Percentiles rank a stretch among this genome's conserved stretches.
These are phyloP conservation scores for Microplitis deprimator DNA, from an alignment of 2,888 invertebrate genomes.

Conservation along the genomic window DNA sequence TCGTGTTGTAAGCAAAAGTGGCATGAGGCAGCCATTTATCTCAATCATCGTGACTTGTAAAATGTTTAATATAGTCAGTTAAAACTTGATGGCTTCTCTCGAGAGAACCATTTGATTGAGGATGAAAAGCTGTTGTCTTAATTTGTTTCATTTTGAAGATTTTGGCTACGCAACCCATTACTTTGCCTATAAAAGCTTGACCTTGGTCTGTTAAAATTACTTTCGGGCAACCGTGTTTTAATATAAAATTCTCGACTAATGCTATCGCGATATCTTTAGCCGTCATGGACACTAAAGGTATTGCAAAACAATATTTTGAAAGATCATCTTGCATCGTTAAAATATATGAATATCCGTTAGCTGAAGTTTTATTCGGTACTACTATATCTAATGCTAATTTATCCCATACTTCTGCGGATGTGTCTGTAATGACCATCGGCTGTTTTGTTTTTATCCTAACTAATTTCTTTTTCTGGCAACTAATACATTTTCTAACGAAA, in stretches of 20 bases:
- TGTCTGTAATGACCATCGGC: conserved; percentile 49
- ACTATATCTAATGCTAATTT: conserved; percentile 49
- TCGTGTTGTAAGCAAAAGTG: conserved; percentile 26
- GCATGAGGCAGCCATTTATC: conserved; percentile 13
- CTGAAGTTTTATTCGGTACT: conserved; percentile 44
- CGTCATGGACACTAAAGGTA: conserved; percentile 20
- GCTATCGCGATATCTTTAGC: conserved; percentile 31
- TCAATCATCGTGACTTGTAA: conserved; percentile 24
- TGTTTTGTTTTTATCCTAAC: conserved; percentile 42
- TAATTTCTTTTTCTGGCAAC: conserved; percentile 48
- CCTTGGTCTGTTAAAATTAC: conserved; percentile 41
- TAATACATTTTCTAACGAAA: conserved; percentile 44
- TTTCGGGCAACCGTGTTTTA: conserved; percentile 27
- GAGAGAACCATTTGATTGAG: conserved; percentile 39
- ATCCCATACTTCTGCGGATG: conserved; percentile 37
- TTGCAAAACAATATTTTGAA: conserved; percentile 38
- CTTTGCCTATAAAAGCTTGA: conserved; percentile 23
- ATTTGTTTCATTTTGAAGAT: conserved; percentile 40
- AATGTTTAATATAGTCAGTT: conserved; percentile 27
- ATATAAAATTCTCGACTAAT: conserved; percentile 29
- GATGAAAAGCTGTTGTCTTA: conserved; percentile 38
- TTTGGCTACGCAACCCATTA: conserved; percentile 27
- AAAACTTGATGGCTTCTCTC: conserved; percentile 33
- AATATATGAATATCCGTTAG: conserved; percentile 34
- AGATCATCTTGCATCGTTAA: conserved; percentile 43